Percentiles rank a stretch among this genome's conserved stretches.
Evolutionary conservation across 2,113 vertebrate genomes (phyloP).

Genomic region (Lophius piscatorius): DNA sequence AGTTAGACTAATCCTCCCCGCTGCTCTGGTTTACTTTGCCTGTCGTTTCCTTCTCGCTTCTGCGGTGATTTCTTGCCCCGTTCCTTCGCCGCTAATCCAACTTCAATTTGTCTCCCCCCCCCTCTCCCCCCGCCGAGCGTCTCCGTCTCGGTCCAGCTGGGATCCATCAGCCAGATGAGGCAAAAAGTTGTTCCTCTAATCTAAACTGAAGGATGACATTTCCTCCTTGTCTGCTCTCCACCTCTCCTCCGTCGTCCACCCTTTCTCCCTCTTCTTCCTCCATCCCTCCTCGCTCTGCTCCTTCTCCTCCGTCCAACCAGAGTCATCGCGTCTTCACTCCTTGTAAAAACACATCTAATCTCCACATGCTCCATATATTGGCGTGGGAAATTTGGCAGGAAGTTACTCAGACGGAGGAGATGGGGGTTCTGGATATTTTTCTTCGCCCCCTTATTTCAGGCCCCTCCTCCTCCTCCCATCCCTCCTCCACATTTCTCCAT

Average conservation of each 20-base stretch:
- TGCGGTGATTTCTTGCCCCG: not conserved
- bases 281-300: not conserved
- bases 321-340: constrained; percentile 42
- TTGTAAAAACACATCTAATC: constrained; percentile 51
- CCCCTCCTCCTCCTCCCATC: not conserved
- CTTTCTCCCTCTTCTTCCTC: not conserved
- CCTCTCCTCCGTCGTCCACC: constrained; percentile 11
- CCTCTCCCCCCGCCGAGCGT: not conserved
- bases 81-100: constrained; percentile 26
- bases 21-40: constrained; percentile 15
- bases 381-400: constrained; percentile 74
- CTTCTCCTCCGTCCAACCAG: not conserved
- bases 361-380: constrained; percentile 1
- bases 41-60: constrained; percentile 15
- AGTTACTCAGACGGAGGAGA: constrained; percentile 55
- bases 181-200: constrained; percentile 43
- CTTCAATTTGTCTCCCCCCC: constrained; percentile 15
- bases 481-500: constrained; percentile 1
- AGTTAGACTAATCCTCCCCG: constrained; percentile 16
- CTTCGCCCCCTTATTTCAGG: constrained; percentile 32
- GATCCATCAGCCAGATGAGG: constrained; percentile 56
- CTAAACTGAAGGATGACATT: constrained; percentile 68
- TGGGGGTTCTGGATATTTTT: constrained; percentile 52
- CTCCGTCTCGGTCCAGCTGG: constrained; percentile 57
- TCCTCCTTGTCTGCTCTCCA: constrained; percentile 54